Base-by-base conservation (phyloP, 2,888 invertebrate species). In the Drosophila algonquin region DNA sequence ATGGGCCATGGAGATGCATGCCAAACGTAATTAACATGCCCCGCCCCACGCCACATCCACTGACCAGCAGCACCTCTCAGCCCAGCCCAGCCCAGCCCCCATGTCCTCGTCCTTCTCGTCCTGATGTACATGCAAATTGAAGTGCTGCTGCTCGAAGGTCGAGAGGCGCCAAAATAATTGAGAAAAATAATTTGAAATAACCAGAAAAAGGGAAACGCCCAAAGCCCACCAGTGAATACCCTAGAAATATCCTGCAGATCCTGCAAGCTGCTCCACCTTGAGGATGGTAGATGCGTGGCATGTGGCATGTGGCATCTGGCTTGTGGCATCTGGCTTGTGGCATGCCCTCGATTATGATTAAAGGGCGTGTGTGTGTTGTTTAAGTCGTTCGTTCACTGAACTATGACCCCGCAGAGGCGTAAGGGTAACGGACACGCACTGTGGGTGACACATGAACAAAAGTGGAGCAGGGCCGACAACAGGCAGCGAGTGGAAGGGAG, bases 91-190 rank as follows among this genome's bases (percentile, higher is more conserved):
- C 10, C 40, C n/a, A n/a, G 2, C 35, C 35, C 1, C 5, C 12
- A 12, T 10, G 5, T 5, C 5, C 21, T 50, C 24, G 7, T 3
- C 40, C 40, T n/a, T n/a, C 18, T 18, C 21, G 21, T 21, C 18
- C 44, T 21, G 40, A n/a, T 27, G 50, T n/a, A 21, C 59, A 68
- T 59, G 68, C n/a, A 68, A 68, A 68, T 68, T 68, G 68, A 65
- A 65, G 57, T 65, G 51, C 27, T 14, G 30, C 5, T 16, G 9
- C 18, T 12, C 2, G 44, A 27, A n/a, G 40, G 40, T 30, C 10
- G 9, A 30, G 24, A 27, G 16, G 9, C 8, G 8, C 8, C 12
- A 55, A 55, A 65, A 65, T 67, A 67, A 67, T 67, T 65, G 65
- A 18, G 64, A 64, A 64, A 61, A 64, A 44, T 63, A 63, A 64